Conservation (phyloP, 2,113 vertebrate species). For the Arizona elegans region DNA sequence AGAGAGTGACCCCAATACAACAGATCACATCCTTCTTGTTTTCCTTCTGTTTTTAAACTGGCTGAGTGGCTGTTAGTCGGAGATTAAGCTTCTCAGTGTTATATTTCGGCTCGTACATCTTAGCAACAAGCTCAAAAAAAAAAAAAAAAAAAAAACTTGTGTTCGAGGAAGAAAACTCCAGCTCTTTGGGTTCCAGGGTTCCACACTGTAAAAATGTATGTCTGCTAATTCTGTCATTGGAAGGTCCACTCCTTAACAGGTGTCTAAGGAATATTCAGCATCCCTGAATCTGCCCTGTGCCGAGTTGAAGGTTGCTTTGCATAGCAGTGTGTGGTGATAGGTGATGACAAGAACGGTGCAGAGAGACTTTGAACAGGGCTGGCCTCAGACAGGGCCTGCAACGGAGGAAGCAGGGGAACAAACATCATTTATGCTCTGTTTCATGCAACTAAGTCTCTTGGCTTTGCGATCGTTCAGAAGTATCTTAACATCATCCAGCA, state of each 20-base stretch:
- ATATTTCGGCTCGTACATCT: neutral
- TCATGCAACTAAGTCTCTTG: neutral
- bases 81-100: neutral
- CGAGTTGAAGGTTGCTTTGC: neutral
- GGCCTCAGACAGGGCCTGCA: neutral
- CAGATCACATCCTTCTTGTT: neutral
- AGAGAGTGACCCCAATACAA: neutral
- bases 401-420: neutral
- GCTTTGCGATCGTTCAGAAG: neutral
- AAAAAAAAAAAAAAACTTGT: neutral
- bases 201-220: neutral
- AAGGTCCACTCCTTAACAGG: neutral
- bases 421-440: neutral
- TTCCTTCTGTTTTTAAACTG: neutral
- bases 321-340: neutral
- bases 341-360: neutral
- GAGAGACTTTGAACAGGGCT: neutral
- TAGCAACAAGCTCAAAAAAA: neutral
- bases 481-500: neutral
- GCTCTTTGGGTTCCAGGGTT: no score
- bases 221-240: no score
- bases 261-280: neutral
- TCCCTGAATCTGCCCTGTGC: neutral
- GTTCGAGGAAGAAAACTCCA: neutral
- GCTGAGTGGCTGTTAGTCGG: neutral